phyloP scores from a whole-genome alignment of 2,113 vertebrate genomes.

The Grallaria varia region DNA sequence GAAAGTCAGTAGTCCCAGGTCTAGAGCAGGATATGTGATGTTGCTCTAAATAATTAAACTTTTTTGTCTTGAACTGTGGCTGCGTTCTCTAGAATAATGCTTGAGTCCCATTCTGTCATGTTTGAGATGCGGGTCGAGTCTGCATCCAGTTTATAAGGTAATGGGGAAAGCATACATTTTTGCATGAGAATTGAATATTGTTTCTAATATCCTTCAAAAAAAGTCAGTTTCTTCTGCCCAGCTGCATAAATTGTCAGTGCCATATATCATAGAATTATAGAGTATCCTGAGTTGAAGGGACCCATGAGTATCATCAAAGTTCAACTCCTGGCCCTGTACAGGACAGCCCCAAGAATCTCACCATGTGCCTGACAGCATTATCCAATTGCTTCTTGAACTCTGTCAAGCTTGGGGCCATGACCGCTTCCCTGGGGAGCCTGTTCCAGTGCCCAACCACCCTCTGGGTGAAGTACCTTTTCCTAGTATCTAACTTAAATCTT shows the following conservation, averaged over 20 bases:
- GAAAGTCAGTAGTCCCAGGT: background rate
- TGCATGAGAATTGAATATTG: background rate
- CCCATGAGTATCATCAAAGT: background rate
- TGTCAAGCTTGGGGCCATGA: background rate
- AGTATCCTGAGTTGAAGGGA: background rate
- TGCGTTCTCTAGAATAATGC: background rate
- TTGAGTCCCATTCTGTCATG: background rate
- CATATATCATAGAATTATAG: background rate
- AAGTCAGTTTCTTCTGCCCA: background rate
- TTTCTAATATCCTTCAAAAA: background rate
- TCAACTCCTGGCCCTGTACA: background rate
- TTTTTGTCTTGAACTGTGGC: background rate
- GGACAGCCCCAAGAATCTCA: background rate
- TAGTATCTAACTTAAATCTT: background rate
- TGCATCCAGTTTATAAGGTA: background rate
- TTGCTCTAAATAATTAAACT: background rate
- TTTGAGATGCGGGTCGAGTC: background rate
- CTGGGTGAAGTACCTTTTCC: background rate
- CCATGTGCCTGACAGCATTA: rapidly evolving
- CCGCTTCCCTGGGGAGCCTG: no score
- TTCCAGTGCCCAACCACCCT: background rate
- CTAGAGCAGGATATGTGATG: background rate
- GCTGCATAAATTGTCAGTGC: background rate
- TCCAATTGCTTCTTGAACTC: background rate
- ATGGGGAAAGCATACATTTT: background rate